These are phyloP conservation scores for Aphrophora alni DNA, from an alignment of 2,888 invertebrate genomes.

Conservation along the genomic window DNA sequence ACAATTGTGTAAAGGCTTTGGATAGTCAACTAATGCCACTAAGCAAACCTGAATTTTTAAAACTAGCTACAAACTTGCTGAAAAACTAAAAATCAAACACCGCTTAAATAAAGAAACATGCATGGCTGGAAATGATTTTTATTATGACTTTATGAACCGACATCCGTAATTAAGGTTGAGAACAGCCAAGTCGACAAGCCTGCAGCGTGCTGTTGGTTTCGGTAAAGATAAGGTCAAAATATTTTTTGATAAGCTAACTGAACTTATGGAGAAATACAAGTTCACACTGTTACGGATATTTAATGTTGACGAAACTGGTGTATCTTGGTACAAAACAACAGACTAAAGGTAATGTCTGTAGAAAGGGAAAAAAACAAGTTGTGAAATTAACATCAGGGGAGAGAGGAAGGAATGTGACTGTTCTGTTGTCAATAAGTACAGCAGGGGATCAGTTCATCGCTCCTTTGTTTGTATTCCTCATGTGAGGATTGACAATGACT, in stretches of 20 bases:
- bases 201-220: neutral
- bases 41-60: constrained; percentile 11
- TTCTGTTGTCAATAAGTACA: neutral
- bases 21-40: constrained; percentile 18
- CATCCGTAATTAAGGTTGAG: neutral
- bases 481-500: neutral
- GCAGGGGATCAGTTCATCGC: neutral
- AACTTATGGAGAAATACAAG: neutral
- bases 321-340: constrained; percentile 43
- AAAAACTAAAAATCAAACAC: neutral
- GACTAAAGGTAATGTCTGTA: constrained; percentile 41
- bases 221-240: neutral
- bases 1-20: too few species aligned
- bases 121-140: too few species aligned
- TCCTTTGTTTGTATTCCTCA: neutral
- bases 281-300: constrained; percentile 25
- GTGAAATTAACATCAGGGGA: constrained; percentile 38
- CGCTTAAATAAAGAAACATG: constrained; percentile 12
- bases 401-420: constrained; percentile 2
- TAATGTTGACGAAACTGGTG: constrained; percentile 45
- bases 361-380: constrained; percentile 40
- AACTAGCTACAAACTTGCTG: neutral
- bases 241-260: constrained; percentile 24
- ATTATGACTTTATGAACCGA: neutral
- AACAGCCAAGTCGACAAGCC: neutral